Evolutionary conservation across 2,113 vertebrate genomes (phyloP), one percentile per base, ranked within the genome.

Genomic region (Hepsetus odoe): DNA sequence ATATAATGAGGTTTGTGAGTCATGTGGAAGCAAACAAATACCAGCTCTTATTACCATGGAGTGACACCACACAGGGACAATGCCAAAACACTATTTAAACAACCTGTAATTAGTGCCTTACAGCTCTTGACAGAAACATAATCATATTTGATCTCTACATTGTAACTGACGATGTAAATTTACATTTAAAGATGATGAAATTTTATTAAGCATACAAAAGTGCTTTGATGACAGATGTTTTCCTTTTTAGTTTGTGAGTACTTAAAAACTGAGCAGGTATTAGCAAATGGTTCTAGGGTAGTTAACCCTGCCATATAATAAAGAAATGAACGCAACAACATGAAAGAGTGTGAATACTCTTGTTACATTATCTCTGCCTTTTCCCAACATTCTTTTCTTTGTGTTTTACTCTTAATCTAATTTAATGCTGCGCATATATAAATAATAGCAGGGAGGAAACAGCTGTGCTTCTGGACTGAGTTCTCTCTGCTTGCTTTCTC

Each of bases 1-100:
- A 74, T 74, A 28, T 64, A 74, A 51, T 20, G 6, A 28, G 38
- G n/a, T 59, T 59, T 73, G 35, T 38, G 38, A 53, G 44, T 22
- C 40, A 51, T 74, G 38, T 16, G 73, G 42, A 75, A 75, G 20
- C 30, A 76, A 40, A 53, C 44, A 55, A 51, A 35, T 40, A 49
- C 12, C 24, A 62, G 72, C 26, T 49, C 14, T 16, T 38, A 4
- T 64, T 44, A 64, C 44, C n/a, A 64, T 22, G 18, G 61, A 65
- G 18, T 38, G 38, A 35, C 18, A 38, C 55, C 28, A 20, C 49
- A 49, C 51, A 68, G 76, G 83, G 72, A 72, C 26, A 70, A 11
- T 30, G 59, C 16, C 59, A 7, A 9, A 33, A 28, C 28, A 13
- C 56, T 59, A 30, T 28, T 33, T 62, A 16, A 62, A 62, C 30